Evolutionary conservation across 2,113 vertebrate species (phyloP).

Genomic region (Cyprinodon brontotheroides): DNA sequence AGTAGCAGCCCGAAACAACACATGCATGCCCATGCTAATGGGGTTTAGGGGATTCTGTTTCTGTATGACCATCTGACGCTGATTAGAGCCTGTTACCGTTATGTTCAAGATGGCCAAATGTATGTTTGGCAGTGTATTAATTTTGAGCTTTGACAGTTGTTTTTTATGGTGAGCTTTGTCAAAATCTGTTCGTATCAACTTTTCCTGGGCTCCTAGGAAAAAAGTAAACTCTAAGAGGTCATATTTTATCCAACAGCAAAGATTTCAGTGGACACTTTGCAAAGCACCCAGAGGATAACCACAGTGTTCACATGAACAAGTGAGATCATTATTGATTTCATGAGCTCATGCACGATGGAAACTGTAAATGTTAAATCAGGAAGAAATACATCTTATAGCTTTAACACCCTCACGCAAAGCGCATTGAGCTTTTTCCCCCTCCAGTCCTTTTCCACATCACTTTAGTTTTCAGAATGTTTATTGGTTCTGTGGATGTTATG

Average conservation of each 20-base stretch:
- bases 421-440: constrained; percentile 26
- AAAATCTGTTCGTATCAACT: constrained; percentile 35
- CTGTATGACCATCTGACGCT: constrained; percentile 71
- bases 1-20: constrained; percentile 57
- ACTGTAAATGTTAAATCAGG: constrained; percentile 53
- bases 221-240: constrained; percentile 43
- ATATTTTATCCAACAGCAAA: constrained; percentile 44
- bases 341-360: constrained; percentile 51
- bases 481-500: constrained; percentile 77
- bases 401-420: constrained; percentile 30
- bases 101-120: constrained; percentile 31
- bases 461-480: constrained; percentile 71
- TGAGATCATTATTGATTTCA: constrained; percentile 62
- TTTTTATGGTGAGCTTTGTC: constrained; percentile 39
- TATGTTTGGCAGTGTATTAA: constrained; percentile 45
- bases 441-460: constrained; percentile 49
- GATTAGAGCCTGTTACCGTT: constrained; percentile 70
- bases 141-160: constrained; percentile 40
- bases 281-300: constrained; percentile 47
- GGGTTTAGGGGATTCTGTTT: constrained; percentile 65
- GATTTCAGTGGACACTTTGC: constrained; percentile 47
- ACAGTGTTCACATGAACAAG: constrained; percentile 48
- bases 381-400: constrained; percentile 59
- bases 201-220: constrained; percentile 35
- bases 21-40: constrained; percentile 72